Percentiles rank a stretch among this genome's conserved stretches.
Evolutionary conservation across 2,113 vertebrate genomes (phyloP).

Genomic region (Prionailurus bengalensis): DNA sequence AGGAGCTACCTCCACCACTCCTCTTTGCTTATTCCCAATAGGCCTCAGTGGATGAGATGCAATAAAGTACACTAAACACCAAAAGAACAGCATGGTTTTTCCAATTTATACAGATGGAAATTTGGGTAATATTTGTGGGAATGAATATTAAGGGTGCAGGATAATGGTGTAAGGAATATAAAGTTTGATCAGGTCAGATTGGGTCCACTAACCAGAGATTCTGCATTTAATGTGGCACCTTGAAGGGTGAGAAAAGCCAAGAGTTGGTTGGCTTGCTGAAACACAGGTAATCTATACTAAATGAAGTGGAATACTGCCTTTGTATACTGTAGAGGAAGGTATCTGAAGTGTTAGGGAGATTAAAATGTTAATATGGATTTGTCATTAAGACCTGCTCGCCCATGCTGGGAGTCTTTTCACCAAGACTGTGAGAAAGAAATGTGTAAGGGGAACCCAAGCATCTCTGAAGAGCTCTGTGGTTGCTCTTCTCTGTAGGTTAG

Average conservation of each 20-base stretch:
- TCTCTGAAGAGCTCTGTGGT: neutral
- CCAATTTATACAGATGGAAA: neutral
- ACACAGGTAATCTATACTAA: neutral
- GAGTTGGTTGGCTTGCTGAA: neutral
- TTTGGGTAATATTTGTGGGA: neutral
- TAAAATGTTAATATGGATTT: neutral
- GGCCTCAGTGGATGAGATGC: neutral
- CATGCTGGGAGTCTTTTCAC: neutral
- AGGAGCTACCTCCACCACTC: neutral
- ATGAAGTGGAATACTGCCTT: neutral
- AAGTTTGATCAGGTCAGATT: neutral
- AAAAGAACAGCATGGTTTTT: neutral
- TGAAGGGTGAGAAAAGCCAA: neutral
- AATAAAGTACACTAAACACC: neutral
- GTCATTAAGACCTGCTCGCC: neutral
- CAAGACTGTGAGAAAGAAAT: neutral
- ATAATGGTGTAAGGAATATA: neutral
- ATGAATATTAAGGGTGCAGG: neutral
- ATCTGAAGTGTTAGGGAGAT: neutral
- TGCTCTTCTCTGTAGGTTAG: neutral
- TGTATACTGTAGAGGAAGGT: neutral
- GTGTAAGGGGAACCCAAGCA: neutral
- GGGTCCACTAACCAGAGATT: neutral
- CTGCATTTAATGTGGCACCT: neutral
- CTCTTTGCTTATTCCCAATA: neutral